These are phyloP conservation scores for Melanotaenia nigrans DNA, from an alignment of 2,797 vertebrate species.

Conservation along the genomic window DNA sequence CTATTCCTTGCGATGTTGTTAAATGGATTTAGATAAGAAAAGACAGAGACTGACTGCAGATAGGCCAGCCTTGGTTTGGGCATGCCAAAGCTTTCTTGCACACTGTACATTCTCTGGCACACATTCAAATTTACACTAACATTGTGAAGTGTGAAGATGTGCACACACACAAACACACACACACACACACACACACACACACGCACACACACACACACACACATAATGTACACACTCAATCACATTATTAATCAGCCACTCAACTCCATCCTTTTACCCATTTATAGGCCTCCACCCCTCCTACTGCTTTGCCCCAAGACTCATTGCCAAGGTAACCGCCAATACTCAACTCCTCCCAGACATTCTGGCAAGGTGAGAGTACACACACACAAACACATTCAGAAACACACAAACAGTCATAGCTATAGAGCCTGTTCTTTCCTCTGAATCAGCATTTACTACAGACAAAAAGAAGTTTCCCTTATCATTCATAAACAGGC, in stretches of 20 bases:
- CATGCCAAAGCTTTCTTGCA: conserved; percentile 45
- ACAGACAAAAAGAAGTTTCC: conserved; percentile 21
- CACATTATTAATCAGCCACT: conserved; percentile 67
- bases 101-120: conserved; percentile 18
- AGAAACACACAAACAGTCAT: conserved; percentile 12
- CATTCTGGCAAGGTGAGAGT: conserved; percentile 67
- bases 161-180: conserved; percentile 17
- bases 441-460: conserved; percentile 40
- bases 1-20: conserved; percentile 35
- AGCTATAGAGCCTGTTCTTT: conserved; percentile 12
- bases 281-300: conserved; percentile 54
- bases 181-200: too few species aligned
- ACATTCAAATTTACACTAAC: conserved; percentile 29
- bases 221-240: conserved; percentile 52
- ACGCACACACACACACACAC: too few species aligned
- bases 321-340: conserved; percentile 71
- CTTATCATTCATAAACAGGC: conserved; percentile 25
- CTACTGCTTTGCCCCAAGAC: conserved; percentile 58
- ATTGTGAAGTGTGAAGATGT: background rate
- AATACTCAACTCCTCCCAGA: conserved; percentile 61
- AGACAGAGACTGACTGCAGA: conserved; percentile 41
- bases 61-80: conserved; percentile 28
- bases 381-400: conserved; percentile 3
- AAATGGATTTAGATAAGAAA: conserved; percentile 42
- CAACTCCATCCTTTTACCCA: conserved; percentile 58